phyloP scores from a whole-genome alignment of 2,113 vertebrate genomes.

The Chaetura pelagica region DNA sequence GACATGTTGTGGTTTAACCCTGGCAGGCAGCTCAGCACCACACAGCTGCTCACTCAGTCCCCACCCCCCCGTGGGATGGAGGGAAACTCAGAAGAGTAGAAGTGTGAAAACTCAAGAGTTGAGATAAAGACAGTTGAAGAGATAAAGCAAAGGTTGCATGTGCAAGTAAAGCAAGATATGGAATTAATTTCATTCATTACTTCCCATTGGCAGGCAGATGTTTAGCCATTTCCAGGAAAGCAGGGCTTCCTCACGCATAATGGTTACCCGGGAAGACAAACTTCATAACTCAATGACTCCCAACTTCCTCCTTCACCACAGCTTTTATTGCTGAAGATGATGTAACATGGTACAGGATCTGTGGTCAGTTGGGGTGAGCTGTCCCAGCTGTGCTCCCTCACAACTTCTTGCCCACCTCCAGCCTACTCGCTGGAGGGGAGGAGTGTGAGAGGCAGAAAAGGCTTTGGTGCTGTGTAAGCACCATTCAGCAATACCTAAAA shows the following conservation, averaged over 20 bases:
- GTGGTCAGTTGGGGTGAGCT: neutral
- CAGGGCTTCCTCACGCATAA: rapidly evolving
- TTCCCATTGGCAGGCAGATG: neutral
- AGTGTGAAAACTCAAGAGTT: neutral
- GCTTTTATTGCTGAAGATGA: neutral
- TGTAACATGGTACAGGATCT: neutral
- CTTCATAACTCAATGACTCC: rapidly evolving
- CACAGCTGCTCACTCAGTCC: neutral
- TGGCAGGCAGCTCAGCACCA: neutral
- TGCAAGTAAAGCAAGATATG: neutral
- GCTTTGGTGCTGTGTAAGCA: neutral
- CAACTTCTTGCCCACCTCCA: neutral
- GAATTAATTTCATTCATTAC: neutral
- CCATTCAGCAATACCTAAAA: neutral
- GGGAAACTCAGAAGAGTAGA: neutral
- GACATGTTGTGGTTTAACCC: neutral
- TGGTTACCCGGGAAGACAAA: neutral
- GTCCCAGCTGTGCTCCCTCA: neutral
- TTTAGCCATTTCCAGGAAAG: neutral
- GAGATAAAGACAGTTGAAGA: neutral
- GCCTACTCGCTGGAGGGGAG: neutral
- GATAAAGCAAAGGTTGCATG: neutral
- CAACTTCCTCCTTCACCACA: neutral
- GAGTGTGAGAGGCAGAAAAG: neutral
- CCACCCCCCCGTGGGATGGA: neutral